Evolutionary conservation across 2,113 vertebrate species (phyloP).

Genomic region (Motacilla alba): DNA sequence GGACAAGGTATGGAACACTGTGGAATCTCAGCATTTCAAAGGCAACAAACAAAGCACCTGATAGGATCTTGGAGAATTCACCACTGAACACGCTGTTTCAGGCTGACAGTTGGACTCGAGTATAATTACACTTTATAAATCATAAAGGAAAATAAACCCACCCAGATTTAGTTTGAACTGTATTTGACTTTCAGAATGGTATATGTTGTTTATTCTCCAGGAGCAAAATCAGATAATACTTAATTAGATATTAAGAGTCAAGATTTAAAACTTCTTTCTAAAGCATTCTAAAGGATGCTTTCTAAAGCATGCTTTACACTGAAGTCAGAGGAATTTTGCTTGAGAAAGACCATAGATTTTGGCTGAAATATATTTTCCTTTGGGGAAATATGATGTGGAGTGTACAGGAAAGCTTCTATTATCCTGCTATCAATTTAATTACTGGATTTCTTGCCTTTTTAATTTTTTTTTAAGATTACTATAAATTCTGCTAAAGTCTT

Average conservation of each 20-base stretch:
- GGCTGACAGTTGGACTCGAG: not conserved
- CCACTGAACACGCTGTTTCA: not conserved
- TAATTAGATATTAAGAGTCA: not conserved
- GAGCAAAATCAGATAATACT: constrained; percentile 28
- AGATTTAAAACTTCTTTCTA: not conserved
- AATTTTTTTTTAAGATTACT: not conserved
- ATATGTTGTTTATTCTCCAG: constrained; percentile 25
- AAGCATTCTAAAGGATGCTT: not conserved
- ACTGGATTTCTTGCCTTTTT: not conserved
- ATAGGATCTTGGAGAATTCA: not conserved
- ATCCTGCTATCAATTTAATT: not conserved
- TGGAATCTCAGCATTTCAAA: not conserved
- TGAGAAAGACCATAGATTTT: not conserved
- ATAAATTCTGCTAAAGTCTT: not conserved
- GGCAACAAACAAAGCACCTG: not conserved
- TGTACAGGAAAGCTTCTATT: not conserved
- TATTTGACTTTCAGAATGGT: not conserved
- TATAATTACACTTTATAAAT: not conserved
- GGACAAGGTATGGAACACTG: not conserved
- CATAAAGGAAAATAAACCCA: not conserved
- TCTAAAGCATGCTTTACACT: not conserved
- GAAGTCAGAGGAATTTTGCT: not conserved
- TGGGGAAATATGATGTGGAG: not conserved
- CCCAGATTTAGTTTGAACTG: not conserved
- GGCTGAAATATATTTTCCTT: not conserved